These are phyloP conservation scores for Sebastes kiyomatsui DNA, from an alignment of 2,797 vertebrate species.

Conservation along the genomic window DNA sequence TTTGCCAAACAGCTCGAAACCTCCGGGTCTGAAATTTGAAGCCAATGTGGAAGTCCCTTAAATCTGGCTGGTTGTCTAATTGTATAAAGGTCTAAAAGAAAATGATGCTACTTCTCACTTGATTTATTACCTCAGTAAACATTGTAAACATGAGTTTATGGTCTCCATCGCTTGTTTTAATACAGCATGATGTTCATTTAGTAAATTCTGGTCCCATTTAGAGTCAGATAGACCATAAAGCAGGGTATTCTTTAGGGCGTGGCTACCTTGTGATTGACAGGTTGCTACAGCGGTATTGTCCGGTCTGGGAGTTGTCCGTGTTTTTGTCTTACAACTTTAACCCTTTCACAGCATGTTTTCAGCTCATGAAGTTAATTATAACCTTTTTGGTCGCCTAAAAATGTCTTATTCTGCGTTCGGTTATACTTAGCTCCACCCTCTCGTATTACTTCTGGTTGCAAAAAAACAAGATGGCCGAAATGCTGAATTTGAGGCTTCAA, in stretches of 20 bases:
- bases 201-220: neutral
- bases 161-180: rapidly evolving
- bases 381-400: no score
- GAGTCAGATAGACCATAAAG: neutral
- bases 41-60: rapidly evolving
- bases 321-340: no score
- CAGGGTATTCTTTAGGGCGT: neutral
- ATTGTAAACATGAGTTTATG: neutral
- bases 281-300: rapidly evolving
- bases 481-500: neutral
- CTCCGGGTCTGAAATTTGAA: no score
- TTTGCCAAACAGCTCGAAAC: rapidly evolving
- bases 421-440: no score
- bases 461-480: no score
- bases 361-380: no score
- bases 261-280: no score
- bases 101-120: neutral
- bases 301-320: no score
- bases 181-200: neutral
- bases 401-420: no score
- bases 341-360: no score
- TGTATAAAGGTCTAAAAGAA: rapidly evolving
- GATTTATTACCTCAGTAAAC: neutral
- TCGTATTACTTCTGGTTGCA: no score
- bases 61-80: neutral